phyloP scores from a whole-genome alignment of 2,113 vertebrate species.

The Taxidea taxus region DNA sequence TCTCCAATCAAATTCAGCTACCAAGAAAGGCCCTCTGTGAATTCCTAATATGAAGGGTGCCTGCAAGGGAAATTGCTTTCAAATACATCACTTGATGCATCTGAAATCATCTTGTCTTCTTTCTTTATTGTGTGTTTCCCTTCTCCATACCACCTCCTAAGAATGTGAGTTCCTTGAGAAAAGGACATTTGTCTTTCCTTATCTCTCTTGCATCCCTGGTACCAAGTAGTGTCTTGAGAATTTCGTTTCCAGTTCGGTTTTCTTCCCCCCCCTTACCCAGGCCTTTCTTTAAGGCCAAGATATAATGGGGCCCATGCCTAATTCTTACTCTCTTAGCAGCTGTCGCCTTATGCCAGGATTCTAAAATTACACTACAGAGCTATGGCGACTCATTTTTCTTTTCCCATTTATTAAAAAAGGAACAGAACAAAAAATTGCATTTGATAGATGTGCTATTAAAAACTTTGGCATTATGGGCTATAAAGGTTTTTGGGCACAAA shows the following conservation, averaged over 20 bases:
- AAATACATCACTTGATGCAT: not conserved
- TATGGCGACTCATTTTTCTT: slow-evolving; percentile 1
- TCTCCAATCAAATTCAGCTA: not conserved
- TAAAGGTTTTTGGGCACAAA: not conserved
- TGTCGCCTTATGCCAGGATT: not conserved
- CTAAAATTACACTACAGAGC: slow-evolving; percentile 37
- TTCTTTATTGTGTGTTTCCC: not conserved
- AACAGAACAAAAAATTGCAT: not conserved
- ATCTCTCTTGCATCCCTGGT: not conserved
- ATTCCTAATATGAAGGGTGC: not conserved
- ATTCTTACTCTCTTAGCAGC: slow-evolving; percentile 24
- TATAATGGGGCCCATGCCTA: not conserved
- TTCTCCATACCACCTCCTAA: not conserved
- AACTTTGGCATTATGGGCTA: not conserved
- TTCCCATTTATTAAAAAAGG: slow-evolving; percentile 50
- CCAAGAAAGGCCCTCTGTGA: not conserved
- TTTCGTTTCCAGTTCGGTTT: slow-evolving; percentile 47
- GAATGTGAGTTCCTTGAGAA: not conserved
- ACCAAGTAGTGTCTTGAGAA: not conserved
- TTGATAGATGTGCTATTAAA: slow-evolving; percentile 59
- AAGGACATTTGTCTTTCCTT: not conserved
- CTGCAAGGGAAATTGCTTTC: not conserved
- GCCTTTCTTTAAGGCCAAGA: slow-evolving; percentile 43
- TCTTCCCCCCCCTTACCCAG: not conserved
- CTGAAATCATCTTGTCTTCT: not conserved